Percentiles rank a stretch among this genome's conserved stretches.
Conservation (phyloP, 2,797 vertebrate genomes). For the Sebastes baramenuke region DNA sequence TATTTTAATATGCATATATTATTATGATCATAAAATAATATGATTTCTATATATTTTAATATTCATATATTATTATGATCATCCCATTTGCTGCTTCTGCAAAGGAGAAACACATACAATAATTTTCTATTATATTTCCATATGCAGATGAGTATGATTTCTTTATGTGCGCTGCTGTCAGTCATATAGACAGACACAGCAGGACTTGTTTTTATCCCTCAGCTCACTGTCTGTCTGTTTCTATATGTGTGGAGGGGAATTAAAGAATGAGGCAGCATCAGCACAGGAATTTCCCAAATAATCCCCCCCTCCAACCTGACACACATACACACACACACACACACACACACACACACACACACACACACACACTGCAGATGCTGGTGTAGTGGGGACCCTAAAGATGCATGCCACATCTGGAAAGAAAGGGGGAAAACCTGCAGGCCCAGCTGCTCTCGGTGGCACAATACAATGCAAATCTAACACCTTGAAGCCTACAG, state of each 20-base stretch:
- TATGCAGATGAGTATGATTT: background rate
- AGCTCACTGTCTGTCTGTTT: background rate
- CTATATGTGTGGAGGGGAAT: background rate
- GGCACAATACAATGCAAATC: background rate
- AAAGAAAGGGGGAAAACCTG: background rate
- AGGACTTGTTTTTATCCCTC: constrained; percentile 23
- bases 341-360: background rate
- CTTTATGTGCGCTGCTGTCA: background rate
- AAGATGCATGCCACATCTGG: constrained; percentile 18
- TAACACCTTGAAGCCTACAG: background rate
- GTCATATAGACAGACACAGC: background rate
- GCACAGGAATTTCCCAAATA: constrained; percentile 46
- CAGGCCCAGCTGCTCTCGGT: background rate
- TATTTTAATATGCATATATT: too few relatives aligned
- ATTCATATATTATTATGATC: too few relatives aligned
- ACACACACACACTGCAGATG: background rate
- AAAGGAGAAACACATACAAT: background rate
- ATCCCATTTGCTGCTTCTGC: too few relatives aligned
- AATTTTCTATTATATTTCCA: background rate
- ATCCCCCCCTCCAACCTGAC: background rate
- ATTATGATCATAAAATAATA: too few relatives aligned
- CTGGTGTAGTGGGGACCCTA: background rate
- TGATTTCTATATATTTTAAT: too few relatives aligned
- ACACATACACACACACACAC: background rate
- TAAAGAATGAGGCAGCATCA: constrained; percentile 27